Evolutionary conservation across 2,113 vertebrate genomes (phyloP).

Genomic region (Solenodon paradoxus): DNA sequence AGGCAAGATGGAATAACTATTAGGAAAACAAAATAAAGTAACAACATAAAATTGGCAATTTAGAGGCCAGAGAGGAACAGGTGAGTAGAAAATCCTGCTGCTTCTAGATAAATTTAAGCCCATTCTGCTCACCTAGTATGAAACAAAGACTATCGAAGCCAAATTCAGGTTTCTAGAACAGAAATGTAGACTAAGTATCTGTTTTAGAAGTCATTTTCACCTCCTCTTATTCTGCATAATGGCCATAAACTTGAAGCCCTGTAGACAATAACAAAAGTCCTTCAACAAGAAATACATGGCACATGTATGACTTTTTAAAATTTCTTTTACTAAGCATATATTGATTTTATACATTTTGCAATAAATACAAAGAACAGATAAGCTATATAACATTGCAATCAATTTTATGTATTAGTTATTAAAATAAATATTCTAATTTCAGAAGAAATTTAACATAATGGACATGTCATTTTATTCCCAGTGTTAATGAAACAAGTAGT

Average conservation of each 20-base stretch:
- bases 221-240: neutral
- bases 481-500: neutral
- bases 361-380: neutral
- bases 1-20: neutral
- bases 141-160: neutral
- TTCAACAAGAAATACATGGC: neutral
- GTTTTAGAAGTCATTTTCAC: neutral
- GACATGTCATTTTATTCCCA: neutral
- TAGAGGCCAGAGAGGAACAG: neutral
- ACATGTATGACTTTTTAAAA: neutral
- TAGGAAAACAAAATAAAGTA: neutral
- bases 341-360: neutral
- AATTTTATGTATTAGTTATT: neutral
- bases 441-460: neutral
- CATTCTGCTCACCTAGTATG: neutral
- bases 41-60: neutral
- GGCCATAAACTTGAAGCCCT: neutral
- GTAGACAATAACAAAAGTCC: neutral
- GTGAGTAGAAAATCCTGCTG: neutral
- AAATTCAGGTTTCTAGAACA: neutral
- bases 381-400: neutral
- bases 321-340: neutral
- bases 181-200: neutral
- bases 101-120: neutral
- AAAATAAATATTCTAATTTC: neutral